Evolutionary conservation across 2,797 vertebrate species (phyloP).

Genomic region (Falco peregrinus): DNA sequence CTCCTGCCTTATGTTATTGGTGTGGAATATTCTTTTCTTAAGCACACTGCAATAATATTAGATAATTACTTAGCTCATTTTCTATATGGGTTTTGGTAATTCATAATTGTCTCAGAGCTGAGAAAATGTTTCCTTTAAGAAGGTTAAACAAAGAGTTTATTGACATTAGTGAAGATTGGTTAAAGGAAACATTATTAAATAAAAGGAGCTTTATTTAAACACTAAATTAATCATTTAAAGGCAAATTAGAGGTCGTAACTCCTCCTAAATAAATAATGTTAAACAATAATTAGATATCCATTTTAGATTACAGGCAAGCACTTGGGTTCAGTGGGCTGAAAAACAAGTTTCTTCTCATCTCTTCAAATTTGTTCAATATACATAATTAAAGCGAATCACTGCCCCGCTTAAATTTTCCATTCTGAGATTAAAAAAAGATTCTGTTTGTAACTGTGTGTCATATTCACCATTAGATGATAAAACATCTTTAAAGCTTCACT

Average conservation of each 20-base stretch:
- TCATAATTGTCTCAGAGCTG: conserved; percentile 77
- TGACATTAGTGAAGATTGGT: conserved; percentile 89
- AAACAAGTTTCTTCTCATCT: conserved; percentile 65
- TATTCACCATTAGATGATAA: conserved; percentile 58
- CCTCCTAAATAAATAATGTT: conserved; percentile 80
- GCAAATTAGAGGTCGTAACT: conserved; percentile 87
- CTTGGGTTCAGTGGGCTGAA: conserved; percentile 56
- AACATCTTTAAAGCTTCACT: conserved; percentile 65
- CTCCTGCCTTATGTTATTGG: neutral
- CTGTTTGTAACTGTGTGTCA: conserved; percentile 18
- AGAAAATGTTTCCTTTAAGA: conserved; percentile 85
- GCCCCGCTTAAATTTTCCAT: conserved; percentile 45
- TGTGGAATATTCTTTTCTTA: conserved; percentile 55
- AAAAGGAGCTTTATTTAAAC: conserved; percentile 89
- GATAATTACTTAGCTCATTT: conserved; percentile 73
- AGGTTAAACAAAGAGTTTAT: conserved; percentile 88
- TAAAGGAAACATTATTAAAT: conserved; percentile 88
- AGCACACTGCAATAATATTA: conserved; percentile 56
- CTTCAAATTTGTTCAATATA: conserved; percentile 58
- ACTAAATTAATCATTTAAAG: conserved; percentile 88
- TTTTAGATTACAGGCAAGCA: conserved; percentile 75
- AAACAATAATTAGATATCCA: conserved; percentile 81
- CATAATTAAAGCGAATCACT: conserved; percentile 57
- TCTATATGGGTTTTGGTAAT: conserved; percentile 74
- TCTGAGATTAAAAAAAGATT: conserved; percentile 63